Evolutionary conservation across 2,797 vertebrate genomes (phyloP).

Genomic region (Chaenodraco wilsoni): DNA sequence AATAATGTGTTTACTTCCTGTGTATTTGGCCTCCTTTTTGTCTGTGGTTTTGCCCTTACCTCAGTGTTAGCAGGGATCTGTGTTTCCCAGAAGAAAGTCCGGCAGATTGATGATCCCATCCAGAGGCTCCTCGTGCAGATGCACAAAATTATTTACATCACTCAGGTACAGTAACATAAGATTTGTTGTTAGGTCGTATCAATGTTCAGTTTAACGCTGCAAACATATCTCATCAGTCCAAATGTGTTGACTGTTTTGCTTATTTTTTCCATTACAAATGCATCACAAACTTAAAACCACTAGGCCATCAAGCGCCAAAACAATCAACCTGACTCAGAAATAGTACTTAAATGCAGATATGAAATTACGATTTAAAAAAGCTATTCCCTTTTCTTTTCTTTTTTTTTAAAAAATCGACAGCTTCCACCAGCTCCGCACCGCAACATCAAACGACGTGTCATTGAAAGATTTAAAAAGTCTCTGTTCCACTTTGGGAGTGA

Average conservation of each 20-base stretch:
- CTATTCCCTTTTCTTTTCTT: neutral
- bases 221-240: neutral
- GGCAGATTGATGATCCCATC: conserved; percentile 91
- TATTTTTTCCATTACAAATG: neutral
- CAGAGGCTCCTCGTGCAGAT: conserved; percentile 90
- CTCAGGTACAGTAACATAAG: conserved; percentile 79
- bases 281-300: neutral
- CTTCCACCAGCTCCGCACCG: conserved; percentile 88
- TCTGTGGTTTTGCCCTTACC: conserved; percentile 28
- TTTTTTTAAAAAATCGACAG: conserved; percentile 70
- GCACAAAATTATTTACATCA: conserved; percentile 93
- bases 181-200: neutral
- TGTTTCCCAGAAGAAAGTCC: conserved; percentile 90
- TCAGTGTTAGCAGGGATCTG: conserved; percentile 87
- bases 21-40: neutral
- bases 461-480: conserved; percentile 93
- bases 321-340: neutral
- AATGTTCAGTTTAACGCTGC: neutral
- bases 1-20: neutral
- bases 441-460: conserved; percentile 83
- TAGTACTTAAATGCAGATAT: neutral
- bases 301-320: neutral
- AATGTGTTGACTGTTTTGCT: neutral
- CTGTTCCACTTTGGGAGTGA: conserved; percentile 89
- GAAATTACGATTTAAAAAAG: neutral